Percentiles rank a stretch among this genome's conserved stretches.
These are phyloP conservation scores for Agonum fuliginosum DNA, from an alignment of 2,888 invertebrate genomes.

Conservation along the genomic window DNA sequence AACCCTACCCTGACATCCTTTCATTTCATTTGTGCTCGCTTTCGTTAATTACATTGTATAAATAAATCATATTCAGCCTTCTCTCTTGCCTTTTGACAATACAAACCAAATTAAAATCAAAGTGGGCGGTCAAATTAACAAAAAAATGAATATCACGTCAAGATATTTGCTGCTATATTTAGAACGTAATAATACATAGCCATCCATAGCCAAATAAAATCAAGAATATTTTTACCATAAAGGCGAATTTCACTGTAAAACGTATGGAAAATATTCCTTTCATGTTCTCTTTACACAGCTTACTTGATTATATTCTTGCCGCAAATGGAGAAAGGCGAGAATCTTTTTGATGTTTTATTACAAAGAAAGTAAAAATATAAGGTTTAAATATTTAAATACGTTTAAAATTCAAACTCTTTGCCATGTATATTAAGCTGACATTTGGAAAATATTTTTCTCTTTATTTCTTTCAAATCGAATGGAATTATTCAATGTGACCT, in stretches of 20 bases:
- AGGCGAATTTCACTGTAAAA: background rate
- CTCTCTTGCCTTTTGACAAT: background rate
- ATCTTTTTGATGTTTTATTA: conserved; percentile 40
- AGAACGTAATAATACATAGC: background rate
- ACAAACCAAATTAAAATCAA: background rate
- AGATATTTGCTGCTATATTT: conserved; percentile 10
- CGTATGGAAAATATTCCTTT: conserved; percentile 17
- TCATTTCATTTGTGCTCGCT: background rate
- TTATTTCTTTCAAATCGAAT: background rate
- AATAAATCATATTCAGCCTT: background rate
- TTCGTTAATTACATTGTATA: conserved; percentile 4
- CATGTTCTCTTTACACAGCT: conserved; percentile 12
- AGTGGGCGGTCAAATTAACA: background rate
- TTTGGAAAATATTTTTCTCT: conserved; percentile 10
- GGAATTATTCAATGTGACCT: conserved; percentile 2
- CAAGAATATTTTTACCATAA: background rate
- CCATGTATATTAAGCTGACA: conserved; percentile 22
- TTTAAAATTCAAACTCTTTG: conserved; percentile 28
- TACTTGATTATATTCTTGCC: conserved; percentile 19
- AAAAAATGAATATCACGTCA: background rate
- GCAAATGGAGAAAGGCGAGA: conserved; percentile 2
- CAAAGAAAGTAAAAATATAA: conserved; percentile 13
- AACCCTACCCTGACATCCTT: background rate
- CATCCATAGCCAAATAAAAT: background rate
- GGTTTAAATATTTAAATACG: conserved; percentile 26